Evolutionary conservation across 2,113 vertebrate species (phyloP), one percentile per base, ranked within the genome.

Genomic region (Morone saxatilis): DNA sequence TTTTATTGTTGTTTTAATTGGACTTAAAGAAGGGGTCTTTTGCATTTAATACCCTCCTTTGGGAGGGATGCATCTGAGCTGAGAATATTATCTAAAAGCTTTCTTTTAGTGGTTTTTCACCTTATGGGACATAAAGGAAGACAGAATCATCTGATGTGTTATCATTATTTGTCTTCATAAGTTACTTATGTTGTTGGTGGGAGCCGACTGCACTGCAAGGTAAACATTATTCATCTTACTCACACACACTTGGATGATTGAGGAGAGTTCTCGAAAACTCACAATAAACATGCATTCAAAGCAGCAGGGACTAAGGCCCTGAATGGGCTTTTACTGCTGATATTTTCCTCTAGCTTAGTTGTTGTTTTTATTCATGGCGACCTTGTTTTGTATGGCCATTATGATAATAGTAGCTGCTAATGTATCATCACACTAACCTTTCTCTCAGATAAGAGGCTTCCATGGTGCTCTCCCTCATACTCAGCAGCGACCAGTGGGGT

Each of bases 361-460:
- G 48, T 25, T 81, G 61, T 50, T 47, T 56, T 50, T 12, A 56
- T 17, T 71, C 16, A 31, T 8, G 6, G 17, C 13, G 14, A 63
- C 65, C 65, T 70, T 63, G 56, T 65, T 83, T 47, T 71, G 36
- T 40, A 10, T 53, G 57, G 22, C 48, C 38, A 45, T 66, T 41
- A 56, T 66, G 13, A 66, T 43, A 70, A 45, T 41, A 53, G 57
- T 8, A 19, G 66, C 40, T 16, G 13, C 50, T 76, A 59, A 71
- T 83, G 66, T 70, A 63, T 62, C 48, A 50, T n/a, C 20, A 38
- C 22, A n/a, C 36, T 13, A 53, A 53, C 17, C 57, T 45, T 36
- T 14, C 65, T 61, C 20, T 19, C 17, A 31, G 45, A 61, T 50
- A 69, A 63, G 48, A 31, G 57, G 25, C 66, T 47, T 62, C 48